Conservation (phyloP, 2,113 vertebrate species). For the Taxidea taxus region DNA sequence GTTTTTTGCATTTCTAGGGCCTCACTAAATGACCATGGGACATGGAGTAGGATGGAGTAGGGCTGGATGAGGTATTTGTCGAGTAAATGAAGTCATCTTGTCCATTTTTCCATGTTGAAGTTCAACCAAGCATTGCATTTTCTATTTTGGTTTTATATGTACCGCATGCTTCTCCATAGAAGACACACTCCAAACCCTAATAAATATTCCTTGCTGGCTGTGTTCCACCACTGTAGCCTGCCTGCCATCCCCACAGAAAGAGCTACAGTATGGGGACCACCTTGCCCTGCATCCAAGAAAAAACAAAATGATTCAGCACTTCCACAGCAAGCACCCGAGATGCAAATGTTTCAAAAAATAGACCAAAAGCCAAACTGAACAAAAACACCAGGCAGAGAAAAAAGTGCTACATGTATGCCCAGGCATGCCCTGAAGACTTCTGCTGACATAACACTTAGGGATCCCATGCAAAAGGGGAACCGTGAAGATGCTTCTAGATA, state of each 20-base stretch:
- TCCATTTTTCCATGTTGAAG: not conserved
- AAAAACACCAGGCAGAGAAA: not conserved
- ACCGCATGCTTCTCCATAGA: not conserved
- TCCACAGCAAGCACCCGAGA: not conserved
- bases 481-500: not conserved
- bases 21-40: not conserved
- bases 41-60: not conserved
- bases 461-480: not conserved
- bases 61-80: not conserved
- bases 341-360: slow-evolving; percentile 25
- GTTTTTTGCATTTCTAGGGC: not conserved
- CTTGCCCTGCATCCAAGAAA: not conserved
- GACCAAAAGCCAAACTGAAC: not conserved
- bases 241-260: slow-evolving; percentile 13
- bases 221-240: not conserved
- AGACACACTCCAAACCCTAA: slow-evolving; percentile 26
- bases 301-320: slow-evolving; percentile 19
- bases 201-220: not conserved
- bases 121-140: not conserved
- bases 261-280: not conserved
- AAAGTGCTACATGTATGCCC: not conserved
- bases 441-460: accelerated
- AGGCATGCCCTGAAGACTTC: not conserved
- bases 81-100: not conserved
- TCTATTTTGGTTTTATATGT: slow-evolving; percentile 58